Conservation (phyloP, 1,140 invertebrate genomes). For the Reticulitermes speratus region DNA sequence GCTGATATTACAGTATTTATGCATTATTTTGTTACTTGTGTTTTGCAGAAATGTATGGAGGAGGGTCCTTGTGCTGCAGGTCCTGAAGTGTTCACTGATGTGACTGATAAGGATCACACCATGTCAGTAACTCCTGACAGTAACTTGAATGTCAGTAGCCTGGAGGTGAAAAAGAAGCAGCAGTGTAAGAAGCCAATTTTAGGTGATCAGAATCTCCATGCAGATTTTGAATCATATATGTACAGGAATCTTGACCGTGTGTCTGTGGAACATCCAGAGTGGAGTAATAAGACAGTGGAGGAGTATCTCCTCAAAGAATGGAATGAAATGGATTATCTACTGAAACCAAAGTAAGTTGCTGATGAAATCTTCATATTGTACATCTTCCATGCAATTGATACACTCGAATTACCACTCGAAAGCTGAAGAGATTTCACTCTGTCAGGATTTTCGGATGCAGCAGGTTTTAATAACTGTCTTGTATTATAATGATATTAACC, state of each 20-base stretch:
- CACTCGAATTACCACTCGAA: too few relatives aligned
- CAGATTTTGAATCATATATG: neutral
- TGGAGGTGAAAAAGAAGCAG: neutral
- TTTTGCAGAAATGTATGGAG: too few relatives aligned
- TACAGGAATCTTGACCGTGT: neutral
- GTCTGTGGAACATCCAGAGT: constrained; percentile 23
- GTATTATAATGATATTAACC: too few relatives aligned
- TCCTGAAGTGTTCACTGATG: neutral
- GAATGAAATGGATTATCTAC: neutral
- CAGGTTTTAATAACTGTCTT: too few relatives aligned
- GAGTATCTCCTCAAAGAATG: neutral
- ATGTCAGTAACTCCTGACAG: neutral
- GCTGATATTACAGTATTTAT: too few relatives aligned
- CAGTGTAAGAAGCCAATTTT: neutral
- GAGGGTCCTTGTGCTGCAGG: neutral
- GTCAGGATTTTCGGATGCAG: too few relatives aligned
- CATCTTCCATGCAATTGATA: too few relatives aligned
- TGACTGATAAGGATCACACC: neutral
- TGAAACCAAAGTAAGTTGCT: constrained; percentile 20
- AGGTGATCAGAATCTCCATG: neutral
- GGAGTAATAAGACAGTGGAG: constrained; percentile 28
- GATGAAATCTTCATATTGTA: too few relatives aligned
- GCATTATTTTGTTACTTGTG: too few relatives aligned
- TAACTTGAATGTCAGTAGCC: neutral
- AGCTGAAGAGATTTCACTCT: too few relatives aligned